Percentiles rank a stretch among this genome's conserved stretches.
Evolutionary conservation across 2,888 invertebrate genomes (phyloP).

Genomic region (Ametastegia equiseti): DNA sequence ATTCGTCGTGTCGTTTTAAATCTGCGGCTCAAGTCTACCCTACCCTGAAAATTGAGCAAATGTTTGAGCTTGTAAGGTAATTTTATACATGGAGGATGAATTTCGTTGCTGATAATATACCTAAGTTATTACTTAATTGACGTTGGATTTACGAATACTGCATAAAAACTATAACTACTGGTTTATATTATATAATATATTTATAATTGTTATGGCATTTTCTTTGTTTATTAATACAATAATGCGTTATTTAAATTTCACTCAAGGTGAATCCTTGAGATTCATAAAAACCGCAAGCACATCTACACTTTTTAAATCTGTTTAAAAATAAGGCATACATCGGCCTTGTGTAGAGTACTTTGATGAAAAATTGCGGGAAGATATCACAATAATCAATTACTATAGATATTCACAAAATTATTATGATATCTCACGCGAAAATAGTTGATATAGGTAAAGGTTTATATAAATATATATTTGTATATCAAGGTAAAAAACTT

Average conservation of each 20-base stretch:
- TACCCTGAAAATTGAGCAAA: slow-evolving; percentile 5
- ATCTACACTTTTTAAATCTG: background rate
- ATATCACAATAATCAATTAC: background rate
- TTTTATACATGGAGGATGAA: background rate
- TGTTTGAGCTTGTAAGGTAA: background rate
- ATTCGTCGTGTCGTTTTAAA: background rate
- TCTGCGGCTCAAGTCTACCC: background rate
- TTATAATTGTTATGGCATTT: background rate
- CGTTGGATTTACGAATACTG: slow-evolving; percentile 51
- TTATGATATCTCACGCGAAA: background rate
- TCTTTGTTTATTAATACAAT: background rate
- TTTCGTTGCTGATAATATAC: background rate
- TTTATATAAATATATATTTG: background rate
- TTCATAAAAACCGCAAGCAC: background rate
- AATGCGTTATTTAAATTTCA: background rate
- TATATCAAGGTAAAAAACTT: slow-evolving; percentile 2
- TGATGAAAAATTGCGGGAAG: background rate
- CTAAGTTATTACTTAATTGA: background rate
- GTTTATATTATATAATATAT: background rate
- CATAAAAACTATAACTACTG: background rate
- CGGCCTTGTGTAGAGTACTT: background rate
- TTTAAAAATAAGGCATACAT: slow-evolving; percentile 21
- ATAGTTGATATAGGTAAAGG: background rate
- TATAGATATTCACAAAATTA: background rate
- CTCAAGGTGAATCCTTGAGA: background rate